Conservation (phyloP, 2,113 vertebrate species). For the Archocentrus centrarchus region DNA sequence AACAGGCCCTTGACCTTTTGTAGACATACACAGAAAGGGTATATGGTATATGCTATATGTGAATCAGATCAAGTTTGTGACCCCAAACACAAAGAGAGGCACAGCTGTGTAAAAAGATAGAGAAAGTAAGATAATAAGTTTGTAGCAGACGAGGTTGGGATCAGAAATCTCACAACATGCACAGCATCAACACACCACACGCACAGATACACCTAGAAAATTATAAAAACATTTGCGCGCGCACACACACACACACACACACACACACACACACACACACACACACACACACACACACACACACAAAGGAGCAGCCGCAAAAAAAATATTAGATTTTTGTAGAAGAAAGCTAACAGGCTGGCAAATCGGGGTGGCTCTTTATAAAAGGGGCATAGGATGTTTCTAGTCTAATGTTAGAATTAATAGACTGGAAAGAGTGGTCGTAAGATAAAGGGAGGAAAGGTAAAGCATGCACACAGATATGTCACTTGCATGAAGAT, state of each 20-base stretch:
- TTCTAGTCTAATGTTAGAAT: constrained; percentile 57
- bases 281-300: background rate
- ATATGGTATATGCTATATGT: background rate
- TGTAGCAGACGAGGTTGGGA: background rate
- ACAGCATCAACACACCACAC: background rate
- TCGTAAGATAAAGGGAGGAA: background rate
- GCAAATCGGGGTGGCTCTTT: constrained; percentile 22
- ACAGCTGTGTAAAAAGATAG: background rate
- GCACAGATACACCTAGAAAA: background rate
- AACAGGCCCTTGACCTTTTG: background rate
- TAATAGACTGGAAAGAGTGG: constrained; percentile 58
- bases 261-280: background rate
- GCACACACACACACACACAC: background rate
- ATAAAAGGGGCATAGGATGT: constrained; percentile 41
- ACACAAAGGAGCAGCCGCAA: background rate
- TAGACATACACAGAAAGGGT: background rate
- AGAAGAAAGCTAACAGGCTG: constrained; percentile 5
- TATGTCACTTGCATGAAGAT: constrained; percentile 17
- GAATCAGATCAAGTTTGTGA: constrained; percentile 2
- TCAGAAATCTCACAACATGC: background rate
- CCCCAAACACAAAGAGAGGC: background rate
- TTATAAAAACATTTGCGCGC: background rate
- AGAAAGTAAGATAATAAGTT: background rate
- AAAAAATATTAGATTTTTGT: background rate
- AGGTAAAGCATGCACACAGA: constrained; percentile 23